Evolutionary conservation across 2,888 invertebrate genomes (phyloP), one percentile per base, ranked within the genome.

Genomic region (Ditula angustiorana): DNA sequence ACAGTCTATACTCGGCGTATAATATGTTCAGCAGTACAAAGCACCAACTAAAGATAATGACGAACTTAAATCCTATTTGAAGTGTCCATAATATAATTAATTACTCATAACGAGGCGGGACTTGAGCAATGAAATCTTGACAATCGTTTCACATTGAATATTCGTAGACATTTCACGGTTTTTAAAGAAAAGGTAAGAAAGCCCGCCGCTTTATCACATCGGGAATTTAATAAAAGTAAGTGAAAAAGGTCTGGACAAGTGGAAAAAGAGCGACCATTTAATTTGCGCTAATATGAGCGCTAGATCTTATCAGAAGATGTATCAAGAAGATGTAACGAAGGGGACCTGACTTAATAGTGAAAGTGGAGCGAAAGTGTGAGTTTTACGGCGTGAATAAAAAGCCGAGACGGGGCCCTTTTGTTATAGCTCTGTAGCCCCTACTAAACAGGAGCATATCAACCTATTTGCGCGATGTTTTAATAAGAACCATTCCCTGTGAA

Each of bases 371-470:
- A 19, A 30, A 47, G 52, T 55, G 65, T 59, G 44, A 61, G 47
- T 60, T 66, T 66, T 68, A 63, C 56, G 59, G 41, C 52, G 41
- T 10, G 56, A 57, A 57, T 56, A 60, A 60, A 62, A 53, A 46
- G 55, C 60, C 56, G 52, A 24, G 60, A 30, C 37, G 16, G 49
- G 23, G 10, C 23, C n/a, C 46, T 30, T 64, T 64, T 59, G 58
- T 64, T 47, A 56, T 44, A 46, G 21, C 28, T 13, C 37, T 13
- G 21, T 44, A 58, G 50, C 44, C 24, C 26, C 28, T 19, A 37
- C 26, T 59, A 56, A 19, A 57, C 64, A 64, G 53, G 64, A 50
- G 58, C 28, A 58, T 50, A 50, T 13, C 56, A 21, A 33, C 50
- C 57, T 57, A 57, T 57, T 58, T 52, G 44, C 5, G 21, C 35